Conservation (phyloP, 2,888 invertebrate genomes). For the Agonopterix alstromeriana region DNA sequence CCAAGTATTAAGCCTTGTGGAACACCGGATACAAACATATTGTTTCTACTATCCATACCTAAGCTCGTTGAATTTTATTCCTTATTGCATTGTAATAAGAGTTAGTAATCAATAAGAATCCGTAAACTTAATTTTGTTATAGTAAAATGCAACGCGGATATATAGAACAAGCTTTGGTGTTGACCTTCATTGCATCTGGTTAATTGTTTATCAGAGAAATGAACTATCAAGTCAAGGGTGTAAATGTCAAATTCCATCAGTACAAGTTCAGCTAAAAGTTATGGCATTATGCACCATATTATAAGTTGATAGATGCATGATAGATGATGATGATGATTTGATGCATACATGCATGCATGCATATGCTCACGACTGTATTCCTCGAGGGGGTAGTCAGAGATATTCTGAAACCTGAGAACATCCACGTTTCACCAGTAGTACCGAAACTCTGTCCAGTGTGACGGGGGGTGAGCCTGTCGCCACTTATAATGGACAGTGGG, state of each 20-base stretch:
- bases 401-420: no score
- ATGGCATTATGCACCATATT: no score
- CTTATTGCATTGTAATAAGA: constrained; percentile 7
- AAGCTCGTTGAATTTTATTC: no score
- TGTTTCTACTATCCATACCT: constrained; percentile 5
- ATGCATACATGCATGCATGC: no score
- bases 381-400: no score
- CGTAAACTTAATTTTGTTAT: constrained; percentile 13
- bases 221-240: constrained; percentile 5
- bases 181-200: constrained; percentile 50
- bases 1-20: constrained; percentile 34
- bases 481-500: no score
- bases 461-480: no score
- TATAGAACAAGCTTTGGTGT: constrained; percentile 51
- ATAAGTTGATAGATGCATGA: no score
- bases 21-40: constrained; percentile 22
- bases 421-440: no score
- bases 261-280: neutral
- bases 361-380: no score
- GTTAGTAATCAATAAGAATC: neutral
- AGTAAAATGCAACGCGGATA: constrained; percentile 51
- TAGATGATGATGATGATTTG: no score
- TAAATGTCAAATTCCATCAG: constrained; percentile 3
- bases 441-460: no score
- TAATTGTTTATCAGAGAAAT: constrained; percentile 12